A percentile compares a stretch with the other conserved stretches of the same genome.
Evolutionary conservation across 2,797 vertebrate genomes (phyloP).

Genomic region (Myotis findleyi): DNA sequence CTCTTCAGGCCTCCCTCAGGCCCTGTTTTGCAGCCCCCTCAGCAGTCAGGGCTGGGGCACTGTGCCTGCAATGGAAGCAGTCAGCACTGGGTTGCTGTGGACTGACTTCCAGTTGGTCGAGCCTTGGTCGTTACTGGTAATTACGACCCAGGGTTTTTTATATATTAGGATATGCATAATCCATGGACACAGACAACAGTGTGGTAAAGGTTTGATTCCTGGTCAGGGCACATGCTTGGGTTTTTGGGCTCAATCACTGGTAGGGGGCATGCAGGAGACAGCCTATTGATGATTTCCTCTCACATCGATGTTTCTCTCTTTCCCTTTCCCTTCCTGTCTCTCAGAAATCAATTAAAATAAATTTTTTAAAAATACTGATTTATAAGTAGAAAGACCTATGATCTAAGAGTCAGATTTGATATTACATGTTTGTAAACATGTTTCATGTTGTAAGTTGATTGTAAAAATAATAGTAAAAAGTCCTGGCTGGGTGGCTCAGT

Average conservation of each 20-base stretch:
- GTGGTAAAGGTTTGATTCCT: not conserved
- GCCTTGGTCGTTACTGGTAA: no score
- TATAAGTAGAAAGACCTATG: constrained; percentile 30
- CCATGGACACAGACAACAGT: not conserved
- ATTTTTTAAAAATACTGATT: not conserved
- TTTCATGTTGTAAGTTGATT: constrained; percentile 2
- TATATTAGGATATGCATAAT: not conserved
- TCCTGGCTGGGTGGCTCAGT: not conserved
- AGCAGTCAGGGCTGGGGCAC: no score
- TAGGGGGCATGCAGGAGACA: not conserved
- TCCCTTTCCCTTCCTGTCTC: not conserved
- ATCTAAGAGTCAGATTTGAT: constrained; percentile 13
- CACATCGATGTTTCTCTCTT: not conserved
- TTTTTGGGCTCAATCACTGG: not conserved
- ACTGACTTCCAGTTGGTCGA: no score
- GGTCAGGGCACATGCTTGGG: not conserved
- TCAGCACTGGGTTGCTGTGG: no score
- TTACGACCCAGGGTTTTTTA: no score
- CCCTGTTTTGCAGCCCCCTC: no score
- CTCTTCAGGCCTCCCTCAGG: no score
- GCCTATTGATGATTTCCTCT: not conserved
- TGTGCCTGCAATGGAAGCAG: no score
- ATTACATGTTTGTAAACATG: constrained; percentile 39
- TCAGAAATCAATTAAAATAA: not conserved
- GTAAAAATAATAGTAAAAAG: constrained; percentile 51